Conservation (phyloP, 2,113 vertebrate genomes). For the Vireo altiloquus region DNA sequence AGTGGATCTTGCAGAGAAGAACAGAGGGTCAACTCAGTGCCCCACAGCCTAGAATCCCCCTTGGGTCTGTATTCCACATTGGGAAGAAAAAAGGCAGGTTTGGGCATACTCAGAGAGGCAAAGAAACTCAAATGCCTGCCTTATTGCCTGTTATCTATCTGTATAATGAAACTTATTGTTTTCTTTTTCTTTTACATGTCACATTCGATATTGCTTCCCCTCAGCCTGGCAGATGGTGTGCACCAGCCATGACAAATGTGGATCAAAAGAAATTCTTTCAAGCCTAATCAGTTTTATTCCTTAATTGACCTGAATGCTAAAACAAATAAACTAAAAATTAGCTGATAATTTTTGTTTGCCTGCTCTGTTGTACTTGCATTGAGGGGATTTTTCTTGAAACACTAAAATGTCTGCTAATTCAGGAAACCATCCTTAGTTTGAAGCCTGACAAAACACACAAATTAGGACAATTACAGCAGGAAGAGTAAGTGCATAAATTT, state of each 20-base stretch:
- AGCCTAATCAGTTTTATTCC: neutral
- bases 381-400: neutral
- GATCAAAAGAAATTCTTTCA: neutral
- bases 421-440: neutral
- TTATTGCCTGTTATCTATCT: neutral
- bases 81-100: neutral
- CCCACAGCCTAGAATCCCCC: neutral
- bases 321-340: neutral
- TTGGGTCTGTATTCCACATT: neutral
- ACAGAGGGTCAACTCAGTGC: neutral
- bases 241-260: neutral
- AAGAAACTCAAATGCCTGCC: neutral
- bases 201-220: neutral
- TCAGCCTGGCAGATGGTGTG: neutral
- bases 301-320: neutral
- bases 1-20: neutral
- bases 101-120: neutral
- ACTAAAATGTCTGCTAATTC: neutral
- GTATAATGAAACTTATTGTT: neutral
- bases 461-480: neutral
- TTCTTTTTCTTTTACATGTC: neutral
- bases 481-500: neutral
- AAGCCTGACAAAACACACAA: neutral
- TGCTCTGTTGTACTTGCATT: neutral
- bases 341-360: neutral